Base-by-base conservation (phyloP, 2,113 vertebrate genomes). In the Nibea coibor region DNA sequence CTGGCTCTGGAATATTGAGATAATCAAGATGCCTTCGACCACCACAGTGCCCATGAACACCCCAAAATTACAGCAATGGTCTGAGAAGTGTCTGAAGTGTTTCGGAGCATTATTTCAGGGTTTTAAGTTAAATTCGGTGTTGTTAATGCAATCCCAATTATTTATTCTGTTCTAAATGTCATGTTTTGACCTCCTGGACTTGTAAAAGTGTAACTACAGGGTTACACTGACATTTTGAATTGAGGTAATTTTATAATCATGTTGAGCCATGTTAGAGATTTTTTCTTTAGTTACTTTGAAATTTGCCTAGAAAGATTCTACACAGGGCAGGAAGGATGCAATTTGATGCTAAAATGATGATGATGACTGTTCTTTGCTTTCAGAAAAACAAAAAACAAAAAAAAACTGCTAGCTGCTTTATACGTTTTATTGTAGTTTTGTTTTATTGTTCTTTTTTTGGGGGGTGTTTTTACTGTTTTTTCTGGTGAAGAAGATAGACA, bases 81-180 rank as follows among this genome's bases (percentile, higher is more conserved):
- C 6, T 7, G 12, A 10, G 5, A 35, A n/a, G 3, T n/a, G 8
- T 47, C 35, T 26, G 20, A 56, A 75, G 43, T 42, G 35, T 69
- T 53, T 62, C 10, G 26, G 50, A 47, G 10, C n/a, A 51, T 69
- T 35, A 56, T 63, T 22, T 51, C 5, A 8, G 20, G 61, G 47
- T 54, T 63, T 35, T 24, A 58, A 50, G 45, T 70, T 56, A 8
- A 70, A 22, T 71, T 63, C 3, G 0, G 35, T 35, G 39, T 15
- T 63, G 11, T 72, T 10, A 56, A 66, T 80, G 51, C 1, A 20
- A 72, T 73, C 67, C 24, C 35, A 54, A 20, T 64, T 62, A 70
- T 66, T 65, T 56, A 16, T 81, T 84, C 22, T 47, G 9, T 42
- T 82, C 31, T 63, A 74, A 85, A 84, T 74, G 68, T 62, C 80